Percentiles rank a stretch among this genome's conserved stretches.
Evolutionary conservation across 2,113 vertebrate species (phyloP).

Genomic region (Microcebus murinus): DNA sequence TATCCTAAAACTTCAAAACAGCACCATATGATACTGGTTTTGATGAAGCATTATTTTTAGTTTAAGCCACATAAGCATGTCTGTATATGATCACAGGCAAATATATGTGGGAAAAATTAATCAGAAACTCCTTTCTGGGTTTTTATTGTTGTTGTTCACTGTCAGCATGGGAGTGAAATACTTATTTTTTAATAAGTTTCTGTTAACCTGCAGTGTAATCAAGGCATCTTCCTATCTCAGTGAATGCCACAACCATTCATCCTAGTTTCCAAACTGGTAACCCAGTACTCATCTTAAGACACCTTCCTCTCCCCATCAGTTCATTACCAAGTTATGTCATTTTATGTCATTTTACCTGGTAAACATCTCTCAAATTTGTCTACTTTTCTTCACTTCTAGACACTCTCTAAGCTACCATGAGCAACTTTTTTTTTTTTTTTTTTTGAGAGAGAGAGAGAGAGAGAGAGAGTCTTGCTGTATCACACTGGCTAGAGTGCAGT

Average conservation of each 20-base stretch:
- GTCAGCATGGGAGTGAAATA: background rate
- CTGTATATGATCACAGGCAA: background rate
- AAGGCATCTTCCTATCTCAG: background rate
- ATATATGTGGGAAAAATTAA: background rate
- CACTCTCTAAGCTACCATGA: background rate
- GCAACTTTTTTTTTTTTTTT: background rate
- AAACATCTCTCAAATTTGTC: background rate
- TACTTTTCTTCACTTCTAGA: background rate
- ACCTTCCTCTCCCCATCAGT: background rate
- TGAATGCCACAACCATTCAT: background rate
- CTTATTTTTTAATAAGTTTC: background rate
- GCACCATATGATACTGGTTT: background rate
- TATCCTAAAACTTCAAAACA: constrained; percentile 2
- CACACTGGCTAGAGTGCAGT: no score
- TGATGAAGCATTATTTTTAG: constrained; percentile 13
- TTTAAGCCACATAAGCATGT: background rate
- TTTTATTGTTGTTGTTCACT: constrained; percentile 19
- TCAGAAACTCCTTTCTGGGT: background rate
- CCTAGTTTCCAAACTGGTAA: background rate
- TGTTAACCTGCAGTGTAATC: background rate
- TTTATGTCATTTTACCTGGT: background rate
- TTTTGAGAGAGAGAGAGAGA: no score
- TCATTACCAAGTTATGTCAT: background rate
- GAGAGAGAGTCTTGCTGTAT: no score
- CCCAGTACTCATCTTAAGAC: background rate